A percentile compares a stretch with the other conserved stretches of the same genome.
phyloP scores from a whole-genome alignment of 2,888 invertebrate genomes.

The Callosobruchus maculatus region DNA sequence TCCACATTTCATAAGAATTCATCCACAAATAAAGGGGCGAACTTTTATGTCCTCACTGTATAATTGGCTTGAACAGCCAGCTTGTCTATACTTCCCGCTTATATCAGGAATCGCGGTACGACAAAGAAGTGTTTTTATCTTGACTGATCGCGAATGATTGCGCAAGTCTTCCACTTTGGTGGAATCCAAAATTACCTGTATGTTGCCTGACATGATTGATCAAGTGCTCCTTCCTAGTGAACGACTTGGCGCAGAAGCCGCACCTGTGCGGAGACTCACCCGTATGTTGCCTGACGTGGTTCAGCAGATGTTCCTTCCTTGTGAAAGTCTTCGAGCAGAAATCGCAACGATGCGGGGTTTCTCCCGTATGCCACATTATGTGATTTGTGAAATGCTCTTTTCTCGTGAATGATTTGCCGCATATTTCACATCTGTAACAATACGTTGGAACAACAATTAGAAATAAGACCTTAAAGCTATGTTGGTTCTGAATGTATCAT shows the following conservation, averaged over 20 bases:
- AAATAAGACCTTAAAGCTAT: too few relatives aligned
- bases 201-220: slow-evolving; percentile 82
- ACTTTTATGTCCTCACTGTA: too few relatives aligned
- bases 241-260: slow-evolving; percentile 82
- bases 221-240: slow-evolving; percentile 82
- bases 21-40: too few relatives aligned
- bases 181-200: slow-evolving; percentile 54
- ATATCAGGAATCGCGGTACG: too few relatives aligned
- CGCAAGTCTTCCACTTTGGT: neutral
- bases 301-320: slow-evolving; percentile 71
- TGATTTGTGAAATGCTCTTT: slow-evolving; percentile 90
- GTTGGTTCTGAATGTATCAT: too few relatives aligned
- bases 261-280: slow-evolving; percentile 83
- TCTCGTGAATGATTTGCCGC: slow-evolving; percentile 83
- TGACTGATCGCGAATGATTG: neutral
- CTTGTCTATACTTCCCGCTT: too few relatives aligned
- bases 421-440: slow-evolving; percentile 69
- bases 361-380: slow-evolving; percentile 82
- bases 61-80: too few relatives aligned
- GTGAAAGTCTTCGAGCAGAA: slow-evolving; percentile 78
- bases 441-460: neutral
- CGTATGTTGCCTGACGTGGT: slow-evolving; percentile 75
- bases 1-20: too few relatives aligned
- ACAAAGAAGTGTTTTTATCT: neutral
- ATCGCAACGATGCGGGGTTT: slow-evolving; percentile 74